phyloP scores from a whole-genome alignment of 1,140 invertebrate species.

The Hormaphis cornu region DNA sequence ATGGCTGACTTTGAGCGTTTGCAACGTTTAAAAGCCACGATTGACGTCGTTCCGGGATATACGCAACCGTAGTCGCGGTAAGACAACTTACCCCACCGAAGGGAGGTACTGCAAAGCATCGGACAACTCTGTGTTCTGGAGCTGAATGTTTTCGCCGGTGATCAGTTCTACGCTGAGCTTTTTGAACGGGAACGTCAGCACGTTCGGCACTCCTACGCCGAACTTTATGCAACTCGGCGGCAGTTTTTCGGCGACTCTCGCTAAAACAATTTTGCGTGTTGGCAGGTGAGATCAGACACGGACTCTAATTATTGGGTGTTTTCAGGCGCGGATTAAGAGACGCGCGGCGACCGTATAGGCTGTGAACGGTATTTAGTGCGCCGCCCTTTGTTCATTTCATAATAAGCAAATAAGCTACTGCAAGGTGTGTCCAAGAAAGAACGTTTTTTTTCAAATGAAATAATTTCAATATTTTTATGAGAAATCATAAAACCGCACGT shows the following conservation, averaged over 20 bases:
- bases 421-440: too few relatives aligned
- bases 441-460: too few relatives aligned
- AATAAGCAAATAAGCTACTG: not conserved
- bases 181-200: conserved; percentile 62
- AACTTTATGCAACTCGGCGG: conserved; percentile 59
- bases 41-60: too few relatives aligned
- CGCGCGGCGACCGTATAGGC: not conserved
- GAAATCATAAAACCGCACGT: too few relatives aligned
- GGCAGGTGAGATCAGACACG: not conserved
- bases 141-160: conserved; percentile 48
- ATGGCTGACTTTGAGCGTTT: too few relatives aligned
- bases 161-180: conserved; percentile 54
- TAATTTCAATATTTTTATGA: too few relatives aligned
- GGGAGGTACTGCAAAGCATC: conserved; percentile 63
- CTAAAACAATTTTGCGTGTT: conserved; percentile 43
- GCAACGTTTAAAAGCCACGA: too few relatives aligned
- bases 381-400: too few relatives aligned
- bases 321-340: not conserved
- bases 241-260: conserved; percentile 54
- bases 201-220: conserved; percentile 69
- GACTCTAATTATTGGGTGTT: not conserved
- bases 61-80: too few relatives aligned
- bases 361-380: too few relatives aligned
- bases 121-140: conserved; percentile 52
- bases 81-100: conserved; percentile 52